phyloP scores from a whole-genome alignment of 1,140 invertebrate genomes.

The Cyrtorhinus lividipennis region DNA sequence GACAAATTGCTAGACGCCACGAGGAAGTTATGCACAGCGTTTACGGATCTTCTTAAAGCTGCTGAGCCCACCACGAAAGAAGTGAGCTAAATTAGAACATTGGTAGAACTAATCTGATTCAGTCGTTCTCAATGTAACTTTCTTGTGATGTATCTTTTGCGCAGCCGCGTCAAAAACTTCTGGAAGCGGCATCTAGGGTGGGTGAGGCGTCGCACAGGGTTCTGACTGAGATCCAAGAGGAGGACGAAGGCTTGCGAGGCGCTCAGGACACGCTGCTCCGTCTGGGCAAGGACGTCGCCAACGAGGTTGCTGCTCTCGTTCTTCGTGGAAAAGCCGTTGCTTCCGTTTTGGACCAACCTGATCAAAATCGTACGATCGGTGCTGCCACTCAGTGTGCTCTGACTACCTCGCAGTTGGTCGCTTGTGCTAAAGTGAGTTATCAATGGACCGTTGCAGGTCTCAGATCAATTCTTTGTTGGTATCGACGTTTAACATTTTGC shows the following conservation, averaged over 20 bases:
- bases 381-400: constrained; percentile 93
- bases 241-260: constrained; percentile 61
- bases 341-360: constrained; percentile 62
- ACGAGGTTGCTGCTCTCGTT: constrained; percentile 88
- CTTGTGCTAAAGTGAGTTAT: constrained; percentile 72
- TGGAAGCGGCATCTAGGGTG: constrained; percentile 86
- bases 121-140: too few species aligned
- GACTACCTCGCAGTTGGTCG: constrained; percentile 92
- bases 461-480: constrained; percentile 10
- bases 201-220: constrained; percentile 92
- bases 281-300: constrained; percentile 89
- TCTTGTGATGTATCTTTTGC: not conserved
- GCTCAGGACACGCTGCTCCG: constrained; percentile 73
- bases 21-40: constrained; percentile 77
- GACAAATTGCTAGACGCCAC: constrained; percentile 84
- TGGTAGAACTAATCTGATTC: not conserved
- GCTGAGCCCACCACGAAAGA: constrained; percentile 88
- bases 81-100: constrained; percentile 38
- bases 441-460: too few species aligned
- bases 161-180: constrained; percentile 75
- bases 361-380: constrained; percentile 75
- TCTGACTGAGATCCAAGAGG: constrained; percentile 87
- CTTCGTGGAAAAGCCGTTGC: constrained; percentile 89
- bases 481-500: too few species aligned
- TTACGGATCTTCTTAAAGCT: constrained; percentile 85